A percentile compares a stretch with the other conserved stretches of the same genome.
Evolutionary conservation across 2,797 vertebrate genomes (phyloP).

Genomic region (Crypturellus tataupa): DNA sequence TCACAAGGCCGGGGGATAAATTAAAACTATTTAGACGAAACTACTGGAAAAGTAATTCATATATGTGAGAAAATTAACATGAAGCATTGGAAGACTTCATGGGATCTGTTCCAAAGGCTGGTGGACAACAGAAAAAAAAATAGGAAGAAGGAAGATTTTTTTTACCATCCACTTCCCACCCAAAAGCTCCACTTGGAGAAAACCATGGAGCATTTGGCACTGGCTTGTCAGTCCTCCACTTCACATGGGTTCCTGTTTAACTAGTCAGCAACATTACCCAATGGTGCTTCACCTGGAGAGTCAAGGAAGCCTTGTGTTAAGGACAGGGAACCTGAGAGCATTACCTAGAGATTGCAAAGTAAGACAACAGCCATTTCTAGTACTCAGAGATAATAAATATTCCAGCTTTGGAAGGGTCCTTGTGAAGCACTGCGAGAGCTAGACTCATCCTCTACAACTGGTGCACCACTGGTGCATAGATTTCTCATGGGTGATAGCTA

Average conservation of each 20-base stretch:
- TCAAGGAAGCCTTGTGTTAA: accelerated
- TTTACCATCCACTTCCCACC: accelerated
- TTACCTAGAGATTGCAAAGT: not conserved
- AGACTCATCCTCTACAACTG: not conserved
- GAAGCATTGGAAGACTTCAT: not conserved
- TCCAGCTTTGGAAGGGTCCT: not conserved
- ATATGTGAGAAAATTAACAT: not conserved
- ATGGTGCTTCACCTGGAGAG: not conserved
- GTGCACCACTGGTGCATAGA: not conserved
- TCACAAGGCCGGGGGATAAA: not conserved
- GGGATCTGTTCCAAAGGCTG: not conserved
- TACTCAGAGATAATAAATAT: not conserved
- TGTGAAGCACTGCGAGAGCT: not conserved
- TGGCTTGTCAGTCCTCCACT: not conserved
- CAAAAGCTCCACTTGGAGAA: not conserved
- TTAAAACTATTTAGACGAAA: not conserved
- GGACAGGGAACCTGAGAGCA: too few relatives aligned
- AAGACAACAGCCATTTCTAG: not conserved
- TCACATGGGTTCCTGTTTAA: not conserved
- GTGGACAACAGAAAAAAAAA: not conserved
- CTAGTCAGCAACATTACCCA: not conserved
- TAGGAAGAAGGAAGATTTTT: not conserved
- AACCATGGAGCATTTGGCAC: not conserved
- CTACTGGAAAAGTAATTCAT: not conserved
- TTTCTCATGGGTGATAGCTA: not conserved